Evolutionary conservation across 1,140 invertebrate species (phyloP), one percentile per base, ranked within the genome.

Genomic region (Gonioctena quinquepunctata): DNA sequence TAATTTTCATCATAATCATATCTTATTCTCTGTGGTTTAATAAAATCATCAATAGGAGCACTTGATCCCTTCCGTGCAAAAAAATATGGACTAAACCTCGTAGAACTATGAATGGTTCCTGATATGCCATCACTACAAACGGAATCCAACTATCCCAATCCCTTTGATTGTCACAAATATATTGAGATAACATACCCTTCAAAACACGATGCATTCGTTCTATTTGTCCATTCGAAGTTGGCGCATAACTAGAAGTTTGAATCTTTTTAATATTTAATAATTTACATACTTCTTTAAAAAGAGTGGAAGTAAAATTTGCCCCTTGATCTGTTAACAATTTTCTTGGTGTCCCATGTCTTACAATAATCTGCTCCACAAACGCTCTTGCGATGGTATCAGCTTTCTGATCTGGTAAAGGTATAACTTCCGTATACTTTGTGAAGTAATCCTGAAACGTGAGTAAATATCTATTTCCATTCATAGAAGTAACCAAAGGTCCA

Each of bases 131-230:
- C 19, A 61, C 3, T 3, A 61, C 59, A 42, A 28, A 61, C 0
- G 59, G 27, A 16, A 62, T 62, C 60, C 60, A 62, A 28, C 27
- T 19, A 42, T 62, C 60, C 60, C 25, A 62, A 16, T 62, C 60
- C 21, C 28, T 21, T 42, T 62, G 60, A 28, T 16, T 19, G 6
- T 62, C 19, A 23, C 13, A 13, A 16, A 62, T 62, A 26, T 62
- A 62, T n/a, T 57, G 25, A 54, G 62, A 28, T 50, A 79, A 91
- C 92, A 79, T 89, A 89, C 3, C 76, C 72, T 85, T 85, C 5
- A 85, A 62, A 5, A 74, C 60, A 2, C 84, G 70, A 64, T 85
- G 84, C 42, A 80, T 79, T 2, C 84, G 68, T 65, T 86, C 83
- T 2, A 85, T 74, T 72, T 84, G 78, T 0, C 84, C 83, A 61